Evolutionary conservation across 2,113 vertebrate genomes (phyloP).

Genomic region (Eretmochelys imbricata): DNA sequence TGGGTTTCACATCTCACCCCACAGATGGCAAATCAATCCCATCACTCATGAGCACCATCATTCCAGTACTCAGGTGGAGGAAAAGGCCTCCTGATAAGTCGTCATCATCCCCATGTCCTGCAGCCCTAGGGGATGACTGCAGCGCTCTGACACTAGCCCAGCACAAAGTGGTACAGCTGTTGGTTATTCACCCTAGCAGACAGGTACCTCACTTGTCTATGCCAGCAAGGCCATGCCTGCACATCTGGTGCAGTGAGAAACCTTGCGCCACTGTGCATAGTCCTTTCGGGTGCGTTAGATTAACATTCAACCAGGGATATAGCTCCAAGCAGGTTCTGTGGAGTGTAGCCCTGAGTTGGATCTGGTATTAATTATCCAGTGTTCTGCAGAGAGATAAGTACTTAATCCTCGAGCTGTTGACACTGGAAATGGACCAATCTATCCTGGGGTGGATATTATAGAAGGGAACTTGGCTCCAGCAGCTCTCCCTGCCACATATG

Average conservation of each 20-base stretch:
- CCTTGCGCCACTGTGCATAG: accelerated
- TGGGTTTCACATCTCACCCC: constrained; percentile 41
- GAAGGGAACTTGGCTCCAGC: constrained; percentile 63
- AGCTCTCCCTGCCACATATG: constrained; percentile 30
- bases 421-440: constrained; percentile 71
- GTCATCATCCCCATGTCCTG: background rate
- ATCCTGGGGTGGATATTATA: constrained; percentile 50
- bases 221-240: background rate
- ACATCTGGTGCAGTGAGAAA: accelerated
- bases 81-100: background rate
- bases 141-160: background rate
- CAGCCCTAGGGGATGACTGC: accelerated
- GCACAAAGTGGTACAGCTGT: accelerated
- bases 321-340: background rate
- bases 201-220: background rate
- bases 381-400: constrained; percentile 68
- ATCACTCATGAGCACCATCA: background rate
- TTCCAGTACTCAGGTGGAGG: accelerated
- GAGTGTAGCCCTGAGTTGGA: background rate
- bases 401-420: constrained; percentile 76
- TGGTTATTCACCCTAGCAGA: background rate
- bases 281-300: accelerated
- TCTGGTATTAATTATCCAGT: constrained; percentile 74
- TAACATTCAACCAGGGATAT: accelerated
- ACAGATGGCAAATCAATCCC: background rate